Evolutionary conservation across 1,140 invertebrate genomes (phyloP).

Genomic region (Hesperophylax magnus): DNA sequence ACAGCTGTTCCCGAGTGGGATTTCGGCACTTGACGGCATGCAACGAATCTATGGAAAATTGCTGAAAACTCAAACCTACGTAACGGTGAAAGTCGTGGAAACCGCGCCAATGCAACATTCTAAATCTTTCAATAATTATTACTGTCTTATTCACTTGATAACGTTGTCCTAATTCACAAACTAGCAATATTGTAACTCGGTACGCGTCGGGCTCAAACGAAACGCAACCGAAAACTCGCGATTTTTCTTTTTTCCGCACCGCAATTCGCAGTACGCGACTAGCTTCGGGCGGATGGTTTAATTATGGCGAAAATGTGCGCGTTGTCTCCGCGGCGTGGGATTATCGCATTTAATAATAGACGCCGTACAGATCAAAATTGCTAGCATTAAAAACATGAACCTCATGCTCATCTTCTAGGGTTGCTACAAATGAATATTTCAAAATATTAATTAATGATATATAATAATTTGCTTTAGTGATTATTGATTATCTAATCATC

Average conservation of each 20-base stretch:
- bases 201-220: background rate
- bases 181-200: too few species aligned
- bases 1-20: background rate
- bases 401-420: background rate
- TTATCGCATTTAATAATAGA: background rate
- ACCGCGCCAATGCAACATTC: conserved; percentile 47
- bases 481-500: too few species aligned
- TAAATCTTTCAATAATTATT: background rate
- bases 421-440: background rate
- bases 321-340: background rate
- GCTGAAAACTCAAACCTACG: conserved; percentile 57
- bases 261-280: background rate
- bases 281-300: background rate
- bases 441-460: background rate
- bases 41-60: conserved; percentile 39
- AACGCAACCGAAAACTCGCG: background rate
- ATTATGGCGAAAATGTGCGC: background rate
- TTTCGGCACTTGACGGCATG: background rate
- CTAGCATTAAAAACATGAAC: background rate
- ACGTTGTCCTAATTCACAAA: too few species aligned
- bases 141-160: too few species aligned
- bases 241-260: background rate
- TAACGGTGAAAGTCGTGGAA: conserved; percentile 56
- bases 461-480: too few species aligned
- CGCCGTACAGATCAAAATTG: background rate